Conservation (phyloP, 2,113 vertebrate genomes). For the Amphilophus citrinellus region DNA sequence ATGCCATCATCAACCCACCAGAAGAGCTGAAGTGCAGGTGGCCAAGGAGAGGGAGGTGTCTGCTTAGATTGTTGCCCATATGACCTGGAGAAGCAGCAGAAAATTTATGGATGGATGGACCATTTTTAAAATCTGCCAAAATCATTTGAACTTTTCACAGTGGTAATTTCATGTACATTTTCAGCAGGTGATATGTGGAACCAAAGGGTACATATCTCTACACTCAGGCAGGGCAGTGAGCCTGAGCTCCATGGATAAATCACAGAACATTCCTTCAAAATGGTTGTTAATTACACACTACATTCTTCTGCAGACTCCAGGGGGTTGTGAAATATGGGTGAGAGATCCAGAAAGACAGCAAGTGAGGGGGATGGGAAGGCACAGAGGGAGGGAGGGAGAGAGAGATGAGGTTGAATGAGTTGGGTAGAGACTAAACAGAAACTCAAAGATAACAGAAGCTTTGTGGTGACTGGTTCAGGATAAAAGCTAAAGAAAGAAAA, state of each 20-base stretch:
- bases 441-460: background rate
- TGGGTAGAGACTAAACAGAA: background rate
- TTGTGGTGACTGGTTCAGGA: background rate
- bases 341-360: constrained; percentile 11
- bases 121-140: background rate
- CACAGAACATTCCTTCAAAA: constrained; percentile 32
- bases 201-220: background rate
- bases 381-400: background rate
- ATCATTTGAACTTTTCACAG: background rate
- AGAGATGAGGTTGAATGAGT: background rate
- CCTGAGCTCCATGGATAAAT: constrained; percentile 30
- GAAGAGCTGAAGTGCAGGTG: no score
- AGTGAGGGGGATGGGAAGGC: background rate
- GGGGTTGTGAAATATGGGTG: constrained; percentile 53
- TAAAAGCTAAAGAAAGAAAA: background rate
- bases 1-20: no score
- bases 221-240: background rate
- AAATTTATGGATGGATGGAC: no score
- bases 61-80: no score
- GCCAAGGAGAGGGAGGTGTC: no score
- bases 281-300: constrained; percentile 54
- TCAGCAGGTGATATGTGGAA: background rate
- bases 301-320: constrained; percentile 51
- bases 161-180: background rate
- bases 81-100: no score